phyloP scores from a whole-genome alignment of 2,113 vertebrate genomes.

The Rhabdomys dilectus region DNA sequence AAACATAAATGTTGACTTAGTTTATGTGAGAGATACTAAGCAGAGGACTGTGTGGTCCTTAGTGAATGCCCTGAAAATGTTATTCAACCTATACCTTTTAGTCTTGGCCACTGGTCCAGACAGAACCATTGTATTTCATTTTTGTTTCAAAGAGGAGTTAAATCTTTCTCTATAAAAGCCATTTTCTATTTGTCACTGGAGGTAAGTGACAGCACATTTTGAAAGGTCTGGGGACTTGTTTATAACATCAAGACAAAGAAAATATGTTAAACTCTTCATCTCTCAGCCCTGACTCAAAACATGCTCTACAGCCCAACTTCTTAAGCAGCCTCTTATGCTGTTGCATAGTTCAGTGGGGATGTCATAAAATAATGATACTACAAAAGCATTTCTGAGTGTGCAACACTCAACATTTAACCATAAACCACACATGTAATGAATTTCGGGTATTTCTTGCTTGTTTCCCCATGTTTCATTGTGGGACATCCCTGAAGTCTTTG shows the following conservation, averaged over 20 bases:
- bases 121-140: too few relatives aligned
- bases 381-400: background rate
- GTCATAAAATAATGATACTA: too few relatives aligned
- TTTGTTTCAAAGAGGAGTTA: background rate
- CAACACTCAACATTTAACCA: too few relatives aligned
- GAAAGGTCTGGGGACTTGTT: background rate
- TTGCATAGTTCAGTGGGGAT: fast-evolving
- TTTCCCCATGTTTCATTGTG: too few relatives aligned
- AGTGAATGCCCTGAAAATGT: background rate
- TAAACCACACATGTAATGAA: background rate
- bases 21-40: background rate
- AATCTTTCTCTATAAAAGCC: background rate
- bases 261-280: background rate
- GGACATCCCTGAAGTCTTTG: background rate
- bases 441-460: background rate
- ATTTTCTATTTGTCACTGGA: background rate
- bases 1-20: background rate
- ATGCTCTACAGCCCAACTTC: background rate
- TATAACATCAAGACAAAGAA: background rate
- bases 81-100: fast-evolving
- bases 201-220: background rate
- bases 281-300: background rate
- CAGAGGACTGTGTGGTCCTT: fast-evolving
- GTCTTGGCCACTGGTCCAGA: background rate
- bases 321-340: too few relatives aligned